Evolutionary conservation across 2,797 vertebrate genomes (phyloP).

Genomic region (Danio jaintianensis): DNA sequence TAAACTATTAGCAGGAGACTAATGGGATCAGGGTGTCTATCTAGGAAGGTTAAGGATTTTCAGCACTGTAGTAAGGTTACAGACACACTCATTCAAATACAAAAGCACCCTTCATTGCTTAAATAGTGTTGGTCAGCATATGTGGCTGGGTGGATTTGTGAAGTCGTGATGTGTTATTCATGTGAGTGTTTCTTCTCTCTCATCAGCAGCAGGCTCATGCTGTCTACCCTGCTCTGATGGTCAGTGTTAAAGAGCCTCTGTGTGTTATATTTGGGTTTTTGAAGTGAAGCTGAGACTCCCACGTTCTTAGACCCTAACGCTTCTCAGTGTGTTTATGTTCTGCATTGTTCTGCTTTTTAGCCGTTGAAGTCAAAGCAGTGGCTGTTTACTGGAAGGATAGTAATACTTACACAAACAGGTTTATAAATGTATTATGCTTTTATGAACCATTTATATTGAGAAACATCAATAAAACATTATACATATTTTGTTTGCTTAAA

Average conservation of each 20-base stretch:
- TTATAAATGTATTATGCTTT: slow-evolving; percentile 1
- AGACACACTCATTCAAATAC: slow-evolving; percentile 7
- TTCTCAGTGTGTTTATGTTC: slow-evolving; percentile 10
- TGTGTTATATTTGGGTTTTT: slow-evolving; percentile 46
- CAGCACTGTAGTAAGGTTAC: neutral
- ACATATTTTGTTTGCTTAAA: neutral
- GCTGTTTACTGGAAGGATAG: slow-evolving; percentile 7
- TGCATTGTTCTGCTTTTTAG: slow-evolving; percentile 22
- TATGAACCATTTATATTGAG: slow-evolving; percentile 1
- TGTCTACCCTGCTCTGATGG: slow-evolving; percentile 76
- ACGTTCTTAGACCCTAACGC: slow-evolving; percentile 1
- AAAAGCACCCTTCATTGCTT: slow-evolving; percentile 11
- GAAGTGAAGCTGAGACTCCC: slow-evolving; percentile 7
- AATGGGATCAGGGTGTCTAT: neutral
- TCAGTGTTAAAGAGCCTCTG: slow-evolving; percentile 67
- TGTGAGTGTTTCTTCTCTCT: slow-evolving; percentile 44
- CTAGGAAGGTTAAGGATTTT: slow-evolving; percentile 12
- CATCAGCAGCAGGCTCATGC: slow-evolving; percentile 73
- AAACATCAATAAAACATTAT: neutral
- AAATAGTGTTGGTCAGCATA: slow-evolving; percentile 21
- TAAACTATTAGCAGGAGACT: neutral
- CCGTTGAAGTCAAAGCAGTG: slow-evolving; percentile 11
- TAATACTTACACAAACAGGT: neutral
- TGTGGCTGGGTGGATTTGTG: slow-evolving; percentile 30
- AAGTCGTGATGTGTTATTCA: slow-evolving; percentile 26